These are phyloP conservation scores for Cyanocitta stelleri DNA, from an alignment of 2,113 vertebrate species.

Conservation along the genomic window DNA sequence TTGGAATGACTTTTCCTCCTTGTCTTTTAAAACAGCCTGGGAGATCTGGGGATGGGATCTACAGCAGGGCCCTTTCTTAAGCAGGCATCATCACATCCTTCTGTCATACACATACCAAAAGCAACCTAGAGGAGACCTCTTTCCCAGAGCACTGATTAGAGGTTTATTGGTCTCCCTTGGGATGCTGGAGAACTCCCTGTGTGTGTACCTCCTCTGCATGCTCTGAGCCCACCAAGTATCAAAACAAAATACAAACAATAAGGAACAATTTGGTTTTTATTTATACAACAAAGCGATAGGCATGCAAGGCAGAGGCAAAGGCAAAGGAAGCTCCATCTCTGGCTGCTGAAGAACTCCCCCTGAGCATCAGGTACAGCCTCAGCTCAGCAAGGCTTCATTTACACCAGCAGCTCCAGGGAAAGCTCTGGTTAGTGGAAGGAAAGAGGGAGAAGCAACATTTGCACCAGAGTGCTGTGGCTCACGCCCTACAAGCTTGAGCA, in stretches of 20 bases:
- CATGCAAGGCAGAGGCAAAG: background rate
- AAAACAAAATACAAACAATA: background rate
- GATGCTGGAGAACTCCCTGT: background rate
- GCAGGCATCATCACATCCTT: background rate
- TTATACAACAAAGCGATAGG: background rate
- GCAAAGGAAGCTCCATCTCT: background rate
- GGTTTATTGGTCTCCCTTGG: background rate
- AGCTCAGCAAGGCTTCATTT: background rate
- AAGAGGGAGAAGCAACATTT: background rate
- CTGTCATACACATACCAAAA: background rate
- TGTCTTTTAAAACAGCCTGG: background rate
- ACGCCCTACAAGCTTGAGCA: fast-evolving
- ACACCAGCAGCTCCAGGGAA: background rate
- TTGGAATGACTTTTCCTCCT: background rate
- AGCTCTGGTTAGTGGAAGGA: background rate
- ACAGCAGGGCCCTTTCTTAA: background rate
- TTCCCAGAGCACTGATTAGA: background rate
- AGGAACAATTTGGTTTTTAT: background rate
- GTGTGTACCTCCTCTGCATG: background rate
- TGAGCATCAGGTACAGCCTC: background rate
- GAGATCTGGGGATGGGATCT: background rate
- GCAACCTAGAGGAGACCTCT: background rate
- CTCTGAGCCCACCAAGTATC: background rate
- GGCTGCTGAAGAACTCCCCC: background rate
- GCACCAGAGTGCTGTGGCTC: background rate